These are phyloP conservation scores for Amphipoea lucens DNA, from an alignment of 2,888 invertebrate species.

Conservation along the genomic window DNA sequence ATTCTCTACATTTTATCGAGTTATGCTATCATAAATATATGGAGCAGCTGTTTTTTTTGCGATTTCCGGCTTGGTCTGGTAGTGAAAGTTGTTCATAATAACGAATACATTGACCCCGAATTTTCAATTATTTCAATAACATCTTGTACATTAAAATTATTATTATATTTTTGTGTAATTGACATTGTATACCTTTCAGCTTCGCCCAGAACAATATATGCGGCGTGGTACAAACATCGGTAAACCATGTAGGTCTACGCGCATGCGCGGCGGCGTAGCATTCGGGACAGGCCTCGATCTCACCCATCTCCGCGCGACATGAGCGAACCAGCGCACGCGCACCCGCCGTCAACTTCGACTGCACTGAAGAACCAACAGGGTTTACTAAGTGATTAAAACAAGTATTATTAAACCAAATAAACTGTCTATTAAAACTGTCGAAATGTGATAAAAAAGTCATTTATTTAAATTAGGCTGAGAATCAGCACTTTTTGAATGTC, in stretches of 20 bases:
- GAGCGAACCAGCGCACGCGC: constrained; percentile 95
- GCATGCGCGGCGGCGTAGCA: constrained; percentile 97
- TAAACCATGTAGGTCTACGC: constrained; percentile 95
- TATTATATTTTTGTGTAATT: neutral
- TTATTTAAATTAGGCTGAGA: neutral
- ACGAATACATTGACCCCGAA: neutral
- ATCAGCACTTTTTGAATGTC: neutral
- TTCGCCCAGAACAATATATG: constrained; percentile 99
- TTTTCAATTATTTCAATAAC: neutral
- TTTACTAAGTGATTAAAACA: constrained; percentile 45
- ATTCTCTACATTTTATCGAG: neutral
- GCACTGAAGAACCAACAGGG: constrained; percentile 87
- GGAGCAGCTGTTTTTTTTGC: neutral
- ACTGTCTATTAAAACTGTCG: neutral
- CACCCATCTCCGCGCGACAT: constrained; percentile 96
- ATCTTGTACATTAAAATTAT: neutral
- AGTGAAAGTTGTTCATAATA: neutral
- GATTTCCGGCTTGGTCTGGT: neutral
- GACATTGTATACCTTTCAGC: constrained; percentile 92
- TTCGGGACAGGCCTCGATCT: constrained; percentile 98
- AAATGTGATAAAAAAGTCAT: neutral
- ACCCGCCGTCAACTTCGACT: constrained; percentile 93
- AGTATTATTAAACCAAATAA: constrained; percentile 21
- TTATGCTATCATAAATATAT: neutral
- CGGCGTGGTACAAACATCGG: constrained; percentile 96